Evolutionary conservation across 2,113 vertebrate genomes (phyloP).

Genomic region (Naja naja): DNA sequence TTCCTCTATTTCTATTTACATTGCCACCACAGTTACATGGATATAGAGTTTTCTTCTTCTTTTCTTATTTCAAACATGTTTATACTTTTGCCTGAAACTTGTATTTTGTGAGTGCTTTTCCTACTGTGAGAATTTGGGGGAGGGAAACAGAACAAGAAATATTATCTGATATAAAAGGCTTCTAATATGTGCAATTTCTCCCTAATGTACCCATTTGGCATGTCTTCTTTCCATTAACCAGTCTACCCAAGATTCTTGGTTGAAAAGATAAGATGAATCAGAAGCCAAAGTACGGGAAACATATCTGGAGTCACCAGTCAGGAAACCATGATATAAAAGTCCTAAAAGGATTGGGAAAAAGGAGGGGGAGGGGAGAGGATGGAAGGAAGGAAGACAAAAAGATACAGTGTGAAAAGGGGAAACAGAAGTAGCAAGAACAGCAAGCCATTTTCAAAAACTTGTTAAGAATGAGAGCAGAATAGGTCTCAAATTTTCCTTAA

Average conservation of each 20-base stretch:
- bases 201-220: not conserved
- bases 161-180: not conserved
- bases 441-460: not conserved
- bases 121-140: not conserved
- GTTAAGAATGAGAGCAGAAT: not conserved
- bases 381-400: not conserved
- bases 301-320: not conserved
- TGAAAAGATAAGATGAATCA: not conserved
- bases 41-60: not conserved
- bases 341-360: not conserved
- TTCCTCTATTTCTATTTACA: not conserved
- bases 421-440: not conserved
- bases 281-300: not conserved
- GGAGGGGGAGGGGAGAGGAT: too few relatives aligned
- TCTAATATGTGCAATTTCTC: not conserved
- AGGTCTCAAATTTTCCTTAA: not conserved
- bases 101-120: not conserved
- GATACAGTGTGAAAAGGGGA: not conserved
- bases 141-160: not conserved
- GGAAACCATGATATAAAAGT: not conserved
- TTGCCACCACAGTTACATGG: not conserved
- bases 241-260: not conserved
- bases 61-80: not conserved
- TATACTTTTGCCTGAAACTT: not conserved
- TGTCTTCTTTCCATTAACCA: not conserved